phyloP scores from a whole-genome alignment of 2,888 invertebrate genomes.

The Drosophila austrosaltans region DNA sequence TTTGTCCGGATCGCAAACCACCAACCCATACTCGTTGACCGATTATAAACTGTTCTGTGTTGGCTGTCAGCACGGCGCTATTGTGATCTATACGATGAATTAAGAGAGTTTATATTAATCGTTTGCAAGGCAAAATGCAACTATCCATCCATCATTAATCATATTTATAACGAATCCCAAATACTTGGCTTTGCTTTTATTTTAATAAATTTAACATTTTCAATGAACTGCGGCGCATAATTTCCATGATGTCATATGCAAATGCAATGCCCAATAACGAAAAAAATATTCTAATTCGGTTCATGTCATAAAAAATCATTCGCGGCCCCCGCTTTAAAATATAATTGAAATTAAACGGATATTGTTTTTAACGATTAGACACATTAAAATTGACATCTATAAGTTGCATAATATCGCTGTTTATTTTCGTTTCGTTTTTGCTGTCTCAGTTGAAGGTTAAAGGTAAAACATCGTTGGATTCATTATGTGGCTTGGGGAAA shows the following conservation, averaged over 20 bases:
- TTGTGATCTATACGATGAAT: constrained; percentile 86
- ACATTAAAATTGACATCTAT: constrained; percentile 40
- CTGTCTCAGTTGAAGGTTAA: constrained; percentile 3
- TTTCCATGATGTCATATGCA: constrained; percentile 66
- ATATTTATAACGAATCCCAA: constrained; percentile 22
- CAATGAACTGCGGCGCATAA: constrained; percentile 16
- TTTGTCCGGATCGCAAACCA: constrained; percentile 94
- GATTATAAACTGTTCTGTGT: constrained; percentile 97
- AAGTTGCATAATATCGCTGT: constrained; percentile 29
- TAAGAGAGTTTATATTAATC: background rate
- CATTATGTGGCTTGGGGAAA: constrained; percentile 12
- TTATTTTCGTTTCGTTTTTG: background rate
- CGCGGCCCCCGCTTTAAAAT: constrained; percentile 56
- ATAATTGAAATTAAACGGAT: constrained; percentile 52
- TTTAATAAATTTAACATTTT: constrained; percentile 21
- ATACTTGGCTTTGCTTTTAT: constrained; percentile 37
- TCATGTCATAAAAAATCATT: constrained; percentile 36
- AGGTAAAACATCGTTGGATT: background rate
- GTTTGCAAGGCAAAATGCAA: constrained; percentile 26
- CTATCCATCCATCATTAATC: constrained; percentile 33
- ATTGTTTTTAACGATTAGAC: constrained; percentile 35
- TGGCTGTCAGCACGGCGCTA: constrained; percentile 93
- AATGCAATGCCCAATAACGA: constrained; percentile 68
- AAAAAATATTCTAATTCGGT: constrained; percentile 55
- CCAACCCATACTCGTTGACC: constrained; percentile 98